phyloP scores from a whole-genome alignment of 2,888 invertebrate genomes.

The Idaea aversata region DNA sequence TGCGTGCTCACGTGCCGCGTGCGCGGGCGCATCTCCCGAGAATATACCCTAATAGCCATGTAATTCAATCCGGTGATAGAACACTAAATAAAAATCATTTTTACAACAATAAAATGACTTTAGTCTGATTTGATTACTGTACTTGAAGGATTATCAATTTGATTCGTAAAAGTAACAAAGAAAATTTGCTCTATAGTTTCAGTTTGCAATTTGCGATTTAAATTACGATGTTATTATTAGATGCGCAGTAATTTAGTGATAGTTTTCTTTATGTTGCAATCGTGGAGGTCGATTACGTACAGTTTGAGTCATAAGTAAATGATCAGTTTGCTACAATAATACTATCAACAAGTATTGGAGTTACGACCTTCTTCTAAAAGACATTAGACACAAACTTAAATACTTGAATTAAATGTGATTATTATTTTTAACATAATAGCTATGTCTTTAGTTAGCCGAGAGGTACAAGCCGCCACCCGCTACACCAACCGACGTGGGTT shows the following conservation, averaged over 20 bases:
- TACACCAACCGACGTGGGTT: too few species aligned
- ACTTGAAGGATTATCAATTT: conserved; percentile 28
- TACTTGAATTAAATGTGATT: too few species aligned
- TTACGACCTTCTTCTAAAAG: too few species aligned
- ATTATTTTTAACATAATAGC: too few species aligned
- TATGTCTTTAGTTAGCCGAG: too few species aligned
- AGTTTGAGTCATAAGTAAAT: too few species aligned
- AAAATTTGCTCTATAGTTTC: conserved; percentile 21
- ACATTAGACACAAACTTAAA: too few species aligned
- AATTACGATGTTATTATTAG: conserved; percentile 17
- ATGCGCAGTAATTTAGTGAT: neutral
- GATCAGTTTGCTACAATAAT: too few species aligned
- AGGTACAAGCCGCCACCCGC: too few species aligned
- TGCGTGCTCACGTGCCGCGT: conserved; percentile 34
- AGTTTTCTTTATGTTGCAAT: neutral
- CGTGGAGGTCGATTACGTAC: neutral
- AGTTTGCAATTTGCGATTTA: conserved; percentile 29
- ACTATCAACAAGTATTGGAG: too few species aligned
- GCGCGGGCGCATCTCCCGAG: conserved; percentile 39
- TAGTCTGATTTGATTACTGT: conserved; percentile 22
- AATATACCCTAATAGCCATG: conserved; percentile 59
- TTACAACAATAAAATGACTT: conserved; percentile 38
- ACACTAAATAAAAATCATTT: conserved; percentile 32
- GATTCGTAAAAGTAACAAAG: conserved; percentile 25
- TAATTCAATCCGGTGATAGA: conserved; percentile 53